Conservation (phyloP, 2,797 vertebrate genomes). For the Thalassophryne amazonica region DNA sequence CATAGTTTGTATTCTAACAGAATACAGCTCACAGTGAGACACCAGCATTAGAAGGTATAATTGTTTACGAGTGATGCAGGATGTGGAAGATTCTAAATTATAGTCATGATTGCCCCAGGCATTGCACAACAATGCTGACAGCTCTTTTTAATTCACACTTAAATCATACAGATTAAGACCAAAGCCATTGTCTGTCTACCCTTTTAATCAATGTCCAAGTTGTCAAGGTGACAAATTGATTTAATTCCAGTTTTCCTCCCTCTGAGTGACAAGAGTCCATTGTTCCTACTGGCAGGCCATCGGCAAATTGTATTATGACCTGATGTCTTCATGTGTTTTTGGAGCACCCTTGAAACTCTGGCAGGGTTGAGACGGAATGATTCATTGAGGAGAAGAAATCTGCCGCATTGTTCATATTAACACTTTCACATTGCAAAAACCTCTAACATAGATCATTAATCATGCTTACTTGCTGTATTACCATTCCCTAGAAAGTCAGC, state of each 20-base stretch:
- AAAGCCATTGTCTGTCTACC: conserved; percentile 59
- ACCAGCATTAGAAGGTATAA: conserved; percentile 13
- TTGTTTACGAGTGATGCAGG: conserved; percentile 38
- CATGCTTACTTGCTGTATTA: background rate
- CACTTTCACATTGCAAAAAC: background rate
- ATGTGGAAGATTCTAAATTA: conserved; percentile 15
- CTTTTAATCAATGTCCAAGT: conserved; percentile 77
- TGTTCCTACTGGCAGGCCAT: conserved; percentile 68
- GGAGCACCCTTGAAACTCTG: conserved; percentile 47
- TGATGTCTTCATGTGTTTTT: conserved; percentile 71
- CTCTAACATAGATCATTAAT: background rate
- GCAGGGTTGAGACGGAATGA: conserved; percentile 43
- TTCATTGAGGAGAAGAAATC: conserved; percentile 32
- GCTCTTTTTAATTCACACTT: conserved; percentile 48
- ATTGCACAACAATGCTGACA: conserved; percentile 3
- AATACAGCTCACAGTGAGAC: conserved; percentile 19
- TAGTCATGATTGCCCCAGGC: conserved; percentile 19
- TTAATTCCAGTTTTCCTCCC: conserved; percentile 76
- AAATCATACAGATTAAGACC: conserved; percentile 63
- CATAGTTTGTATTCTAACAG: conserved; percentile 25
- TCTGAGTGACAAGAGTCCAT: conserved; percentile 78
- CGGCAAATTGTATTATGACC: conserved; percentile 73
- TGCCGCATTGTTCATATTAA: conserved; percentile 23
- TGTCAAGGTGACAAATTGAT: conserved; percentile 77
- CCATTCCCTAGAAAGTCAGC: background rate